Conservation (phyloP, 2,797 vertebrate genomes). For the Scolopax bukidnonensis region DNA sequence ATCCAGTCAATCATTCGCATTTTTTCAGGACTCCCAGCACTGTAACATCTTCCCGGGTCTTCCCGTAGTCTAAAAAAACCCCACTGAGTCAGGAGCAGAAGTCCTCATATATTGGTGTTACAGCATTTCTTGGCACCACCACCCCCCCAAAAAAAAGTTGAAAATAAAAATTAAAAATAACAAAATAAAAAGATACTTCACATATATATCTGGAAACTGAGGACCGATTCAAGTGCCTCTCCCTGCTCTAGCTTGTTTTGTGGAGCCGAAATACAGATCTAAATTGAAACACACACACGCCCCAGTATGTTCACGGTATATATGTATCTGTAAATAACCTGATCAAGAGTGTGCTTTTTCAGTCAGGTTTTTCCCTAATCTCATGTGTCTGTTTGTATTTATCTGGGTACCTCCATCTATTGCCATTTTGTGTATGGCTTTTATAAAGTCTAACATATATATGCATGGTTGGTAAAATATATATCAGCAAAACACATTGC, state of each 20-base stretch:
- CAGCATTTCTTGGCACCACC: neutral
- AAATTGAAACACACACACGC: neutral
- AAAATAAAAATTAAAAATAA: neutral
- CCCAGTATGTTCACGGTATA: neutral
- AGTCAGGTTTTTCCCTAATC: rapidly evolving
- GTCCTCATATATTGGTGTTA: neutral
- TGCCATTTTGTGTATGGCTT: neutral
- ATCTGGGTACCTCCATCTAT: neutral
- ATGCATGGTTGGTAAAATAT: neutral
- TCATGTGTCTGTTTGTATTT: neutral
- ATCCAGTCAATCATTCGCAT: conserved; percentile 54
- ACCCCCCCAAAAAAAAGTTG: neutral
- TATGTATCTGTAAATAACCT: neutral
- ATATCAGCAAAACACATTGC: neutral
- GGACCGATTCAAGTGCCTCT: neutral
- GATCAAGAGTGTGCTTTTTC: neutral
- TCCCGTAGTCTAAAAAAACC: neutral
- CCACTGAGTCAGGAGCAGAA: neutral
- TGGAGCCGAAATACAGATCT: neutral
- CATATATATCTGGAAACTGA: neutral
- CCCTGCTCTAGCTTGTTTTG: neutral
- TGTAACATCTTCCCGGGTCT: neutral
- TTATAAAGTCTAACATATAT: neutral
- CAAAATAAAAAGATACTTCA: neutral
- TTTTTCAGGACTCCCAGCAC: neutral